Base-by-base conservation (phyloP, 2,113 vertebrate genomes). In the Cryptotis parvus region DNA sequence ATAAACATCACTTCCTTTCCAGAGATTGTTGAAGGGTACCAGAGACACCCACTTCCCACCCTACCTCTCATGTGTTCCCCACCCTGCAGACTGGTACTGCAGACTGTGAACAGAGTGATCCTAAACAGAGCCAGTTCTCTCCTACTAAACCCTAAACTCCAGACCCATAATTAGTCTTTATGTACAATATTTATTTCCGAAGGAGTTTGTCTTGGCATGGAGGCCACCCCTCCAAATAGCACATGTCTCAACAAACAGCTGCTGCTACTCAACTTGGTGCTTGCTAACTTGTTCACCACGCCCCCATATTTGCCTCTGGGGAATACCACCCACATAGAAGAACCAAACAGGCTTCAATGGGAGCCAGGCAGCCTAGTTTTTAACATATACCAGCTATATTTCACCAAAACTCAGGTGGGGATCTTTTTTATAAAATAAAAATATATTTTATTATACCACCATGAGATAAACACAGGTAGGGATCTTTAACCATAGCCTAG, bases 111-210 rank as follows among this genome's bases (percentile, higher is more conserved):
- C 45, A 49, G 45, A 49, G 45, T 90, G 49, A 18, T 78, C 33
- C 58, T 52, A 65, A 91, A 78, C 4, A 92, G 22, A 89, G 35
- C 18, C 66, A 75, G 14, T 88, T 92, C 66, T 86, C 78, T 88
- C 66, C 73, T 84, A 65, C 58, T 61, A 63, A 94, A 81, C 7
- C 45, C 61, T 88, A 87, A 91, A 94, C 72, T 68, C 75, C 68
- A 91, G 92, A 91, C 65, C 69, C 52, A 73, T 70, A 88, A 90
- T 95, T 90, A 92, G 74, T 90, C 63, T 91, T 95, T 87, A 87
- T 86, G 70, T 90, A 87, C 77, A 63, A 69, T 80, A 77, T 86
- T 93, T 90, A 69, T 85, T 96, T 94, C 93, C 91, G 49, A 79
- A 86, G 43, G 80, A 93, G 52, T 92, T 93, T 94, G 77, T 80